These are phyloP conservation scores for Drosophila burlai DNA, from an alignment of 1,140 invertebrate species.

Conservation along the genomic window DNA sequence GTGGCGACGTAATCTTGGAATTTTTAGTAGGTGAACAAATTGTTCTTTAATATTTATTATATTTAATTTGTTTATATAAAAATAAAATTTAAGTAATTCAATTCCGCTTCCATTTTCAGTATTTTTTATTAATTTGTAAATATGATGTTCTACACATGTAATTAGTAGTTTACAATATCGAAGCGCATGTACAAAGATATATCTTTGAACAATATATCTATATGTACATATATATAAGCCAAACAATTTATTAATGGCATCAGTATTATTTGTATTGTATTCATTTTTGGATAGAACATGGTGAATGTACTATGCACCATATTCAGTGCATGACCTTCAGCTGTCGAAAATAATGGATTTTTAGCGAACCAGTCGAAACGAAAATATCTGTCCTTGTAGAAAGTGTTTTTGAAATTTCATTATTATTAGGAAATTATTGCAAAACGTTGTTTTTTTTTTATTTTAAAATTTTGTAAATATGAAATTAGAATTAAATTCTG, in stretches of 20 bases:
- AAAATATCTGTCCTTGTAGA: constrained; percentile 25
- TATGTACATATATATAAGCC: not conserved
- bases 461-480: no score
- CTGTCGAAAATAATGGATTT: constrained; percentile 41
- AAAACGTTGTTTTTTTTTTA: not conserved
- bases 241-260: constrained; percentile 10
- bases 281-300: constrained; percentile 26
- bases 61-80: not conserved
- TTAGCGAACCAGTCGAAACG: constrained; percentile 4
- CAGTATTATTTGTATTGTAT: constrained; percentile 25
- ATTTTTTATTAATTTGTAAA: not conserved
- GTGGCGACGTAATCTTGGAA: not conserved
- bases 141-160: constrained; percentile 2
- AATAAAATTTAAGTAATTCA: constrained; percentile 21
- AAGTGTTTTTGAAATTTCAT: constrained; percentile 12
- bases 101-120: constrained; percentile 12
- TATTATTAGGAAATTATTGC: constrained; percentile 8
- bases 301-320: constrained; percentile 21
- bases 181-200: not conserved
- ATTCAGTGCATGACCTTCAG: constrained; percentile 32
- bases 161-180: not conserved
- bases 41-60: not conserved
- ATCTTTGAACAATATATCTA: not conserved
- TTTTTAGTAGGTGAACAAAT: not conserved
- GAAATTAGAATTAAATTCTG: not conserved